Evolutionary conservation across 1,140 invertebrate genomes (phyloP), one percentile per base, ranked within the genome.

Genomic region (Camponotus vicinus): DNA sequence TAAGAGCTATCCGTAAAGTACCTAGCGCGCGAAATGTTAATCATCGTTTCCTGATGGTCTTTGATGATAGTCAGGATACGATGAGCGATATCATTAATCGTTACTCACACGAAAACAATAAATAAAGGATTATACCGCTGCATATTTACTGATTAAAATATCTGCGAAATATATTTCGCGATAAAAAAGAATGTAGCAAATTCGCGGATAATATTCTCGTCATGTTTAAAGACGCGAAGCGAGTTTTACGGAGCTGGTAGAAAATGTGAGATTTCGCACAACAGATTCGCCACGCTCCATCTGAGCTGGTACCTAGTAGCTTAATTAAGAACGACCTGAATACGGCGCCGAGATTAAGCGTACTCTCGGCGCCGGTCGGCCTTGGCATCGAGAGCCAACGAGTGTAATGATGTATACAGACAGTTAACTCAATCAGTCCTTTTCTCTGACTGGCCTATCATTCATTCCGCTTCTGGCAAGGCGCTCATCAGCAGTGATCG

Each of bases 371-470:
- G 52, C 70, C 86, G 42, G 71, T 59, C 67, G 86, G 75, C 89
- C 89, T 91, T 91, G 89, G 69, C 86, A 76, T 77, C 83, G 64
- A 71, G 78, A 83, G 42, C 55, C 80, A 66, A 78, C 83, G 67
- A 86, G 89, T 76, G 71, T 90, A 90, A 91, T 88, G 87, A 91
- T 89, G 84, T 86, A 88, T 76, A 64, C 75, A 64, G 69, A 0
- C 84, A 79, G 87, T 91, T 90, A 91, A 91, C 89, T 91, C 89
- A 91, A 91, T 91, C 90, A 88, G 73, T 90, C 88, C 89, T 88
- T 90, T 88, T 87, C 77, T 64, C 59, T 59, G 77, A 88, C 70
- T 84, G 77, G 86, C 64, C 89, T 84, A 90, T 90, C 76, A 88
- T 90, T 90, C 86, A 79, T 90, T 90, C 86, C 64, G 69, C 75